Base-by-base conservation (phyloP, 2,113 vertebrate species). In the Echinops telfairi region DNA sequence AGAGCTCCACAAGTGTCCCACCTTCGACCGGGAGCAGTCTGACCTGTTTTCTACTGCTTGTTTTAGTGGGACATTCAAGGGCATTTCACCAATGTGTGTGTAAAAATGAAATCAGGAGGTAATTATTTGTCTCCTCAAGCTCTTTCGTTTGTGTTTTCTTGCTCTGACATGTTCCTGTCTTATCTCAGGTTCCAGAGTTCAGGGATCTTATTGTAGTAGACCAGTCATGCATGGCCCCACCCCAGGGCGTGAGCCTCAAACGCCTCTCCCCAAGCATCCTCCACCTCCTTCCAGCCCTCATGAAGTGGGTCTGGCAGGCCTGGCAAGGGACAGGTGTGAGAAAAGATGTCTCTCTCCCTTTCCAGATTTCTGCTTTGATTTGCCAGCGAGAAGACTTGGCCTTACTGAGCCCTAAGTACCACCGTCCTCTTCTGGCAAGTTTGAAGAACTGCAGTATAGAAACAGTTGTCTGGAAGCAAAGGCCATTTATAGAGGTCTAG, bases 381-480 rank as follows among this genome's bases (percentile, higher is more conserved):
- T 20, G 79, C 38, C 73, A 9, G 33, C 0, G 4, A 70, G 31
- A 38, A 38, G 60, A 11, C 3, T 2, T 1, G 20, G 58, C 31
- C 36, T 4, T 5, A 16, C 33, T 22, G 87, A 95, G 90, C 31
- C 47, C 92, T 95, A 38, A 43, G 43, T 43, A 73, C 23, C 92
- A 93, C 27, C 58, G 73, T 93, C 90, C 94, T 79, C 96, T 96
- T 47, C 90, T 88, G 95, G 93, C 5, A 0, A 40, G 3, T 53
- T 3, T 14, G 58, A 6, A 43, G 87, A 92, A 95, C 89, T 94
- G 77, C 91, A 87, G 47, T 0, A 4, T 16, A 15, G 47, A 8
- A 6, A 23, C 81, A 1, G 17, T 23, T 0, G 38, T 43, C 23
- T n/a, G n/a, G n/a, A n/a, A n/a, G n/a, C n/a, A n/a, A n/a, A n/a